Evolutionary conservation across 2,888 invertebrate species (phyloP), one percentile per base, ranked within the genome.

Genomic region (Sepioteuthis lessoniana): DNA sequence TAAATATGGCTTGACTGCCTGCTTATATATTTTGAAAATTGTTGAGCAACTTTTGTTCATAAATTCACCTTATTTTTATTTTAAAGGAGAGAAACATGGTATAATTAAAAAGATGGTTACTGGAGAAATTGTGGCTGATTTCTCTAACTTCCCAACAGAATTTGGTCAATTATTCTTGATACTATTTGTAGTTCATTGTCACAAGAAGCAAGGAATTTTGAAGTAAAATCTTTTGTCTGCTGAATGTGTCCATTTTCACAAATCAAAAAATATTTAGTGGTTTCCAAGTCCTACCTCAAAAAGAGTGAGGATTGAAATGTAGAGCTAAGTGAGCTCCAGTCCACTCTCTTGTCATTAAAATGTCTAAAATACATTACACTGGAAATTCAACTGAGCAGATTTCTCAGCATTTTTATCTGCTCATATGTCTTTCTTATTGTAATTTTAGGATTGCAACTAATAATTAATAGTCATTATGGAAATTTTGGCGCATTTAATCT

Each of bases 361-460:
- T 55, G 55, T 55, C 5, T 55, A 21, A 25, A 50, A 35, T n/a
- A 13, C 16, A n/a, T 76, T 35, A 76, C n/a, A n/a, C 19, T n/a
- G 76, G 76, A 76, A 76, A 76, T n/a, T 76, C 76, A 76, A 35
- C 10, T 76, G 76, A 35, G 76, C 76, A 76, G 76, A 10, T 76
- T 76, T 76, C 76, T 76, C 76, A 76, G 76, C 76, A 76, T 76
- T 76, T 76, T 76, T 76, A 76, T 76, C 76, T 76, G 76, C 35
- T 76, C 76, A 35, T 76, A 16, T 76, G 76, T 76, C n/a, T 76
- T 76, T 76, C 76, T 76, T 13, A 76, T n/a, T n/a, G 76, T 76
- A 76, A 76, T 35, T 76, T 76, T 35, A 76, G n/a, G n/a, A 76
- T 60, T 31, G 31, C 31, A 60, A 60, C 25, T 60, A 35, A 35